Evolutionary conservation across 2,888 invertebrate species (phyloP).

Genomic region (Blastobasis lacticolella): DNA sequence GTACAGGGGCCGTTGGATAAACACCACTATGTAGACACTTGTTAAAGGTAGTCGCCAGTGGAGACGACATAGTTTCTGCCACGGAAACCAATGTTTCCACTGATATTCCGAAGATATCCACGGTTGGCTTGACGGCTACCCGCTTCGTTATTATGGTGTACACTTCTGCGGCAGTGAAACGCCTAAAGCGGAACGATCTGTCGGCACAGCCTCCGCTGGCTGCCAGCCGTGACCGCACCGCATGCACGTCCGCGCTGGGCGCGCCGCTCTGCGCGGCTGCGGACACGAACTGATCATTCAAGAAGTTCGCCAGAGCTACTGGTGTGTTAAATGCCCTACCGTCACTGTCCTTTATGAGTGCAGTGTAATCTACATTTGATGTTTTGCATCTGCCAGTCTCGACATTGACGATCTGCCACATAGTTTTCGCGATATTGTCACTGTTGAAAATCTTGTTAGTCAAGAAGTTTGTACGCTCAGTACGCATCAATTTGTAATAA

Average conservation of each 20-base stretch:
- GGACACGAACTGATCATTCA: slow-evolving; percentile 3
- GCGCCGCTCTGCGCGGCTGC: too few species aligned
- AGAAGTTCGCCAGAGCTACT: background rate
- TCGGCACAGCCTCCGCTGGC: background rate
- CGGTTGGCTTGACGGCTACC: background rate
- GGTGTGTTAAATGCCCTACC: background rate
- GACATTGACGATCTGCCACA: background rate
- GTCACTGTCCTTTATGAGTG: background rate
- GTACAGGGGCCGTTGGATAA: background rate
- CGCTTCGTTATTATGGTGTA: background rate
- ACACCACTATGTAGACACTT: background rate
- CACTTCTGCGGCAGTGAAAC: background rate
- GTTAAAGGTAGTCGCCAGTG: background rate
- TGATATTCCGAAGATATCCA: background rate
- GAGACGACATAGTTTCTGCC: too few species aligned
- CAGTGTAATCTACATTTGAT: background rate
- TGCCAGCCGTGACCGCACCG: background rate
- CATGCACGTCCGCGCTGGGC: slow-evolving; percentile 1
- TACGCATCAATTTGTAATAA: background rate
- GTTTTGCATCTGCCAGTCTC: background rate
- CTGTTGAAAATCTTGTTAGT: background rate
- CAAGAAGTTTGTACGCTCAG: background rate
- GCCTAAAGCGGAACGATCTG: background rate
- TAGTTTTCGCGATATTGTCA: background rate
- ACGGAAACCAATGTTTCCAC: background rate